Evolutionary conservation across 2,113 vertebrate genomes (phyloP).

Genomic region (Gymnobelideus leadbeateri): DNA sequence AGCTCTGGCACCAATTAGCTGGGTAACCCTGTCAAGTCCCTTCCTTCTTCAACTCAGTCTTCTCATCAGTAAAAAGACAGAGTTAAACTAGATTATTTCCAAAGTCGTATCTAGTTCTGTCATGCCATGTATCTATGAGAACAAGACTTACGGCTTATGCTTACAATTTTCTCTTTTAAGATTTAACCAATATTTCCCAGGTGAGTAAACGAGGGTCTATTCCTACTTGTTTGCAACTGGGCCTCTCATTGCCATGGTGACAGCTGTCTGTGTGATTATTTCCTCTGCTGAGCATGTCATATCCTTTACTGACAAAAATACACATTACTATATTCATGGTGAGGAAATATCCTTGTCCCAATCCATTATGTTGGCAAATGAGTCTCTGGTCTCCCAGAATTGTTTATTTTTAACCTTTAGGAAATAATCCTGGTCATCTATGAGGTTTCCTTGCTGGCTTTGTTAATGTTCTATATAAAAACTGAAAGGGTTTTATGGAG

Average conservation of each 20-base stretch:
- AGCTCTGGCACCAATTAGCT: background rate
- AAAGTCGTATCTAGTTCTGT: background rate
- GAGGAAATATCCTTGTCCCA: conserved; percentile 59
- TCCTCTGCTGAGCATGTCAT: conserved; percentile 63
- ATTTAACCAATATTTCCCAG: conserved; percentile 43
- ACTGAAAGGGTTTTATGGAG: background rate
- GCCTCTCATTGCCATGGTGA: conserved; percentile 75
- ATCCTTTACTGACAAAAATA: conserved; percentile 76
- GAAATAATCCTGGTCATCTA: conserved; percentile 74
- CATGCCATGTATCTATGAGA: background rate
- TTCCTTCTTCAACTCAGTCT: background rate
- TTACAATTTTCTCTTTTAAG: conserved; percentile 1
- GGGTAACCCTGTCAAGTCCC: background rate
- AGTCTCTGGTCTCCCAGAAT: background rate
- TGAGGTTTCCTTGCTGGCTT: conserved; percentile 43
- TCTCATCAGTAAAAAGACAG: background rate
- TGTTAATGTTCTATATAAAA: conserved; percentile 10
- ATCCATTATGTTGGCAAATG: conserved; percentile 40
- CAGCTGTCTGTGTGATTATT: conserved; percentile 59
- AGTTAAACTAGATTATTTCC: background rate
- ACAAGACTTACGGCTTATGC: background rate
- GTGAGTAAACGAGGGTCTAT: conserved; percentile 55
- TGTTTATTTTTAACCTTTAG: conserved; percentile 68
- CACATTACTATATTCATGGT: background rate
- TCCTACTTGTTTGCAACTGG: conserved; percentile 73